Conservation (phyloP, 2,113 vertebrate genomes). For the Oenanthe melanoleuca region DNA sequence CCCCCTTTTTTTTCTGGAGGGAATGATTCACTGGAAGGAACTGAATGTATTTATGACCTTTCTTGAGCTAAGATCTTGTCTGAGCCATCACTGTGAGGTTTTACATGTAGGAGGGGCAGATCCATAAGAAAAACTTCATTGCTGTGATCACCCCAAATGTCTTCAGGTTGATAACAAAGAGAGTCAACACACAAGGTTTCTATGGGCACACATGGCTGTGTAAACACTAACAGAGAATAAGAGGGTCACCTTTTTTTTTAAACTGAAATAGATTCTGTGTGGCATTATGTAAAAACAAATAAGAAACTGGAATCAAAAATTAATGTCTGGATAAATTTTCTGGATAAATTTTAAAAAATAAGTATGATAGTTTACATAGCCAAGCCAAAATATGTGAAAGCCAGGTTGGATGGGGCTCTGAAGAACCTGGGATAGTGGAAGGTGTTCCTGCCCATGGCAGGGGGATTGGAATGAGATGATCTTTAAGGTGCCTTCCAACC, state of each 20-base stretch:
- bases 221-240: not conserved
- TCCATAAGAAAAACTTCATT: not conserved
- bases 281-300: not conserved
- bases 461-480: rapidly evolving
- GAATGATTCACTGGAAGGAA: not conserved
- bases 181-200: not conserved
- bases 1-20: not conserved
- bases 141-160: not conserved
- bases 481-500: not conserved
- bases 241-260: not conserved
- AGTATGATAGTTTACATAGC: not conserved
- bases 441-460: not conserved
- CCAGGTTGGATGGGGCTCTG: not conserved
- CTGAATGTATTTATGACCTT: rapidly evolving
- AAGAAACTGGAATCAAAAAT: not conserved
- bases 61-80: not conserved
- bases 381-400: not conserved
- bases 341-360: not conserved
- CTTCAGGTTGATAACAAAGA: not conserved
- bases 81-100: not conserved
- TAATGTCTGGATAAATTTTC: not conserved
- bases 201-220: not conserved
- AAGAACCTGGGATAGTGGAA: not conserved
- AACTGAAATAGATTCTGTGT: not conserved
- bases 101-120: not conserved